Evolutionary conservation across 2,113 vertebrate genomes (phyloP).

Genomic region (Charina bottae): DNA sequence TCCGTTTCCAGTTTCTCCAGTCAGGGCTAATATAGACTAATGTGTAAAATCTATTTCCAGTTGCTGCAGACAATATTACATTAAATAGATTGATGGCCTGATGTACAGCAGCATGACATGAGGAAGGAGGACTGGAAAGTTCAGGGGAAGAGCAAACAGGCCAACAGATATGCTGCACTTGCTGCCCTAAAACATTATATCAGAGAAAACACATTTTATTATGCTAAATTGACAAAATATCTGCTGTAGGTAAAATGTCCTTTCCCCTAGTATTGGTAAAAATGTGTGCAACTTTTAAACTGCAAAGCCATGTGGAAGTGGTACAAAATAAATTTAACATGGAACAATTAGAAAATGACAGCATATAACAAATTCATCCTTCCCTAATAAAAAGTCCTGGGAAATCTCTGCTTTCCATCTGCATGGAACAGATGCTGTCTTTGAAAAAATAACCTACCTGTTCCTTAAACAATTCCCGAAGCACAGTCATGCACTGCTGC

Average conservation of each 20-base stretch:
- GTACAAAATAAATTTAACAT: not conserved
- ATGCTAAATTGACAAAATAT: not conserved
- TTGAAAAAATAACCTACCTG: conserved; percentile 78
- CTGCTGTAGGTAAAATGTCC: not conserved
- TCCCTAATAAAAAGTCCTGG: not conserved
- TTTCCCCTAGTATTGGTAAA: not conserved
- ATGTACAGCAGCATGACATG: too few relatives aligned
- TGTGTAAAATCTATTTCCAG: not conserved
- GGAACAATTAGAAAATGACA: not conserved
- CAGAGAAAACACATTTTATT: not conserved
- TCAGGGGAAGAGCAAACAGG: too few relatives aligned
- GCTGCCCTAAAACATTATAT: not conserved
- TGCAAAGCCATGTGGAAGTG: not conserved
- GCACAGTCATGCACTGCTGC: conserved; percentile 86
- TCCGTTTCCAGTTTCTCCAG: not conserved
- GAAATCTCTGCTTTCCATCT: not conserved
- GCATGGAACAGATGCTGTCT: not conserved
- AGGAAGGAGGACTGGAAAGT: too few relatives aligned
- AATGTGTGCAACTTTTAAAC: not conserved
- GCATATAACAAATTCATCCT: not conserved
- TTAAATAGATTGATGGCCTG: not conserved
- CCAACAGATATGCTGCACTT: not conserved
- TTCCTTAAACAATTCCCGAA: conserved; percentile 91
- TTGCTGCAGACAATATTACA: not conserved
- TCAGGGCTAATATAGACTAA: not conserved